phyloP scores from a whole-genome alignment of 1,140 invertebrate species.

The Pogonomyrmex barbatus region DNA sequence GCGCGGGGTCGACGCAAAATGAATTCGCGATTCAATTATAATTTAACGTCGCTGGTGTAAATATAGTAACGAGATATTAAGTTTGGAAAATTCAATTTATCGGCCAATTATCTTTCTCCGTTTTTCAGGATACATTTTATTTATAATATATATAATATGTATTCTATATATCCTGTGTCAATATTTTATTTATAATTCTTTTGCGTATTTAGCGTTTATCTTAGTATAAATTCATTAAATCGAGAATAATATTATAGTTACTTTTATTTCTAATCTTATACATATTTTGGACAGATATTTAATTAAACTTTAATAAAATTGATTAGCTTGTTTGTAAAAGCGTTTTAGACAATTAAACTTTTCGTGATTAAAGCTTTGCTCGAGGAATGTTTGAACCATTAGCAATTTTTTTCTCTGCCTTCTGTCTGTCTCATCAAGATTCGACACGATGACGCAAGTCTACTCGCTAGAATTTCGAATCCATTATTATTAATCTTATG shows the following conservation, averaged over 20 bases:
- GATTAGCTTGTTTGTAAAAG: neutral
- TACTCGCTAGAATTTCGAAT: neutral
- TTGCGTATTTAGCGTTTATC: neutral
- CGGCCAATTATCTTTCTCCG: conserved; percentile 3
- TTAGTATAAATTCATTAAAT: neutral
- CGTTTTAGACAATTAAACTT: neutral
- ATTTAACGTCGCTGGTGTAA: conserved; percentile 15
- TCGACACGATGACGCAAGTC: neutral
- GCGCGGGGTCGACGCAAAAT: neutral
- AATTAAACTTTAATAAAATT: neutral
- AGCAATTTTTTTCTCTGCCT: neutral
- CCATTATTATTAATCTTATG: neutral
- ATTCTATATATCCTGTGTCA: too few relatives aligned
- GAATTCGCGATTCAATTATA: conserved; percentile 41
- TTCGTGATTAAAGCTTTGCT: neutral
- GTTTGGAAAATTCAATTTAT: neutral
- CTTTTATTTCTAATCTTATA: neutral
- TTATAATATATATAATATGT: too few relatives aligned
- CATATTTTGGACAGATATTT: neutral
- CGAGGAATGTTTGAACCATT: neutral
- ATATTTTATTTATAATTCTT: neutral
- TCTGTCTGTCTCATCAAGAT: neutral
- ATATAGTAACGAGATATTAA: conserved; percentile 15
- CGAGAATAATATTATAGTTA: neutral
- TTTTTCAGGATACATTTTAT: neutral